phyloP scores from a whole-genome alignment of 2,888 invertebrate genomes.

The Drosophila nr. fundita region DNA sequence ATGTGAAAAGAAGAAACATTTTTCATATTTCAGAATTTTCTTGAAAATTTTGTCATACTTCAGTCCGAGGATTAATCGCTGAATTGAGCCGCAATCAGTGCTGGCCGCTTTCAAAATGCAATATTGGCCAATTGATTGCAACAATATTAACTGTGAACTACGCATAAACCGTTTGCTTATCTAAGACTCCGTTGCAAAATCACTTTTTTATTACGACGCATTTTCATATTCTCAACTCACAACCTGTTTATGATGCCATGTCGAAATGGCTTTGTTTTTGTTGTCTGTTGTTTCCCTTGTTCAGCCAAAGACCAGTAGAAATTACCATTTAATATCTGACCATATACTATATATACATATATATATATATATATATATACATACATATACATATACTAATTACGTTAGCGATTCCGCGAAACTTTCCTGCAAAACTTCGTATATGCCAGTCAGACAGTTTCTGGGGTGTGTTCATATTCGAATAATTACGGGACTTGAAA shows the following conservation, averaged over 20 bases:
- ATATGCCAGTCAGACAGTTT: constrained; percentile 32
- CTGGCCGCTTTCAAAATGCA: background rate
- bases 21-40: background rate
- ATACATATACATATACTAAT: constrained; percentile 10
- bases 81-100: background rate
- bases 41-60: no score
- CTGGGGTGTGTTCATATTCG: constrained; percentile 28
- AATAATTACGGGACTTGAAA: constrained; percentile 12
- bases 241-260: background rate
- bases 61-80: no score
- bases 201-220: constrained; percentile 8
- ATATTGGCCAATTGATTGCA: background rate
- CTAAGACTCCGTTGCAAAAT: background rate
- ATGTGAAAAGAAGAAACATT: no score
- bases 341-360: background rate
- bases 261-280: constrained; percentile 4
- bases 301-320: constrained; percentile 1
- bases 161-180: background rate
- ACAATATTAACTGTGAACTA: background rate
- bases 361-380: background rate
- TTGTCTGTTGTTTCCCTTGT: constrained; percentile 6
- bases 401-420: constrained; percentile 32
- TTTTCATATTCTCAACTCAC: background rate
- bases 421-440: constrained; percentile 8
- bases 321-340: constrained; percentile 7